Evolutionary conservation across 2,888 invertebrate species (phyloP), one percentile per base, ranked within the genome.

Genomic region (Acleris laterana): DNA sequence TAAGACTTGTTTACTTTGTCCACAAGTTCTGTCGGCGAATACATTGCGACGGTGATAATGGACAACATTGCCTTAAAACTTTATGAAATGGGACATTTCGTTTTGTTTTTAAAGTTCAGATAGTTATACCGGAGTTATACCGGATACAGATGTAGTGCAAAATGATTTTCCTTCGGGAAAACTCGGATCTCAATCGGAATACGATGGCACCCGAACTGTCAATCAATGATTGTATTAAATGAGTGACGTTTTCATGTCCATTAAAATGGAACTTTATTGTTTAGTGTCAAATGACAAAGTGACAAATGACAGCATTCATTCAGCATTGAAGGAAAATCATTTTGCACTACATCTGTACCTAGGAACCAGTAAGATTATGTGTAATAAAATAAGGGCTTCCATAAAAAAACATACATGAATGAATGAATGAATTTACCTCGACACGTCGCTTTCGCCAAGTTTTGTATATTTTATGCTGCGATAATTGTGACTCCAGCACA

Each of bases 1-100:
- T 9, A 13, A 20, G 46, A n/a, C n/a, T n/a, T 6, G 46, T 46
- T n/a, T n/a, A 17, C 17, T 16, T 46, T 17, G 17, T 38, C 38
- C 46, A 46, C 46, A 16, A 46, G 17, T 5, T 46, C 17, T 46
- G 17, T 46, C 16, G 46, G 46, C 44, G 44, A 44, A 44, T 44
- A 44, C 1, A 44, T n/a, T 46, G n/a, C 57, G 57, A 32, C 46
- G 57, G 58, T 51, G 51, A 46, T 51, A 25, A 58, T 60, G 49
- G 60, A 49, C 13, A 42, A 51, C 55, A 60, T 60, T 59, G 63
- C 68, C 63, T 63, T 68, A 59, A 51, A 72, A 63, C 64, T 74
- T 72, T 77, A 75, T 73, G 80, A 83, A 85, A 84, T 85, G 85
- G 85, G 87, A 83, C 81, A 76, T 56, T 71, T 77, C 74, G 74